phyloP scores from a whole-genome alignment of 1,140 invertebrate genomes.

The Phymorhynchus buccinoides region DNA sequence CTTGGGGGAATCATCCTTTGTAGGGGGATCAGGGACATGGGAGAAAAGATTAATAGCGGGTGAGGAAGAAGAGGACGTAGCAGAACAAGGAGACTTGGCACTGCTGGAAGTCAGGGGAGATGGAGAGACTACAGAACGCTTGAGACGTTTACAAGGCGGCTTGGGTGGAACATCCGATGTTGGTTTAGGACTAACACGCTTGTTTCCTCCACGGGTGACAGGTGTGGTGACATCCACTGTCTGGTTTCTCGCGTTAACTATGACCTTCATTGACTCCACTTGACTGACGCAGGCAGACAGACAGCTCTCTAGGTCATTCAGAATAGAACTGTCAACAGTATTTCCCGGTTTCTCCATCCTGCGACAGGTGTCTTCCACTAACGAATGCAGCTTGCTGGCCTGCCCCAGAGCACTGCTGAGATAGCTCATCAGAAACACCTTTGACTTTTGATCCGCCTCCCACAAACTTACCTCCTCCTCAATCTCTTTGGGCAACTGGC shows the following conservation, averaged over 20 bases:
- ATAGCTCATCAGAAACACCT: conserved; percentile 38
- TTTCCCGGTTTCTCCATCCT: conserved; percentile 32
- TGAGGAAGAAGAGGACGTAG: neutral
- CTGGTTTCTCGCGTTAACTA: too few relatives aligned
- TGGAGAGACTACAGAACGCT: neutral
- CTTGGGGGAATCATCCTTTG: neutral
- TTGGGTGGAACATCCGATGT: neutral
- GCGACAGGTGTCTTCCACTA: conserved; percentile 30
- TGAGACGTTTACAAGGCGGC: neutral
- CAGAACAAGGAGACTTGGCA: neutral
- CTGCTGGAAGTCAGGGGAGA: neutral
- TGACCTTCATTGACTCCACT: neutral
- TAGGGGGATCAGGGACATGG: neutral
- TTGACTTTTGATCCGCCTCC: conserved; percentile 28
- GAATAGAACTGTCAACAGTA: neutral
- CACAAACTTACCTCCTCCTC: conserved; percentile 41
- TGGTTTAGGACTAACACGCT: neutral
- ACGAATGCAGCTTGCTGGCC: conserved; percentile 28
- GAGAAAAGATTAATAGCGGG: neutral
- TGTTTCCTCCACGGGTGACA: neutral
- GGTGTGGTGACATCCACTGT: neutral
- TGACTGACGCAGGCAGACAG: conserved; percentile 6
- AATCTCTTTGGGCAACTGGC: conserved; percentile 38
- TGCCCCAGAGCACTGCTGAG: conserved; percentile 39
- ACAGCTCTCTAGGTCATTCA: conserved; percentile 24